Base-by-base conservation (phyloP, 37 sponge, comb jelly and placozoan species). In the Halichondria panicea region DNA sequence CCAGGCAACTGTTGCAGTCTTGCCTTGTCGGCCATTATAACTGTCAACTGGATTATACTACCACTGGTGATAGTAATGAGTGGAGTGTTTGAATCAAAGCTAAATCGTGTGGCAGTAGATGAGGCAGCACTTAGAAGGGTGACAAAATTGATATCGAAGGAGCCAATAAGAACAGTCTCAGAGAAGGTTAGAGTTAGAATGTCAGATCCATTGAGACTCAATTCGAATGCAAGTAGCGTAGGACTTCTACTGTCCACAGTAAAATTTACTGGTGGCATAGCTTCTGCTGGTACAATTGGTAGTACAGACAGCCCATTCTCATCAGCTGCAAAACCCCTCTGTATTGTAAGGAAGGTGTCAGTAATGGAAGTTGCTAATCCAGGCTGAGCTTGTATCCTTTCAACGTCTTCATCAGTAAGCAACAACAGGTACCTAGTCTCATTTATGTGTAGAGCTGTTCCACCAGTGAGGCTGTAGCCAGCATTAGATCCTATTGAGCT, bases 111-210 rank as follows among this genome's bases (percentile, higher is more conserved):
- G 19, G 85, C 84, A 46, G 72, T 15, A 18, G 58, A 31, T 41
- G 52, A 63, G 4, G 68, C 67, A n/a, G 86, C 79, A 76, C 84
- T 82, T 36, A 84, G 76, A 9, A 95, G 66, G 3, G 79, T 70
- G 57, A 95, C 56, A 11, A 57, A 64, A 48, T 72, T 46, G 11
- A 81, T 76, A 18, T 57, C 43, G 18, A 89, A 57, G 13, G 70
- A 64, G 11, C 32, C 21, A 4, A 80, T 61, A 13, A 79, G 13
- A 0, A 95, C 93, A n/a, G 92, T 85, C 52, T 95, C 96, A 31
- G 90, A 87, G 73, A 95, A 95, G 15, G 93, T 89, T 31, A 95
- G 80, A 55, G 78, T 78, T 19, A 95, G 74, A 15, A 48, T 18
- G 44, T 85, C 89, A 76, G 42, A 38, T 38, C 82, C 86, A 63